Base-by-base conservation (phyloP, 2,888 invertebrate species). In the Cephalotes varians region DNA sequence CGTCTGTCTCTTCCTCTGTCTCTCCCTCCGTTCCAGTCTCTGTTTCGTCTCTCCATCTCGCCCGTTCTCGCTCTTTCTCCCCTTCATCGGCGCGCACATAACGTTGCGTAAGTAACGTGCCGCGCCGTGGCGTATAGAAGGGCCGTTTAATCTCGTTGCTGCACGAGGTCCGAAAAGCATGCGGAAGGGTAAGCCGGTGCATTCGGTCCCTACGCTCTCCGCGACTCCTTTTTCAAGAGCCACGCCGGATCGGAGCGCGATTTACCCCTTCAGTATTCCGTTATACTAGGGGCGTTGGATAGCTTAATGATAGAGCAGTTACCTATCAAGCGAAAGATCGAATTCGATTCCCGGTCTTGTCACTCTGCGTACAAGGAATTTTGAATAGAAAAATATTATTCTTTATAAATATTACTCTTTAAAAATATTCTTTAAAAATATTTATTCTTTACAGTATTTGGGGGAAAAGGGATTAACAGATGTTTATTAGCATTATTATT, bases 41-140 rank as follows among this genome's bases (percentile, higher is more conserved):
- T 62, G 34, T 40, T 25, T 65, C 76, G 49, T 25, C 7, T 65
- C 67, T 21, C 47, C 31, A n/a, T 69, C 60, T 15, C 34, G 44
- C 31, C 34, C 60, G 34, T 51, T 64, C 49, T 69, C 65, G 34
- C 34, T 69, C 34, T 25, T 82, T 76, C 77, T 82, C 58, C 82
- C 58, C 37, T 67, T 76, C 56, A 56, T 76, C 77, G 60, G 37
- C 51, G 79, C 64, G 82, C 71, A 69, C 77, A 71, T 82, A 82
- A 89, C 80, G 81, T 89, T 89, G 90, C 88, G 73, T 86, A 89
- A 88, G 89, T 86, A 83, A 82, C 83, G 89, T 81, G 69, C 40
- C 82, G 86, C 83, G 69, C 34, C 81, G 71, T 82, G 69, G 54
- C 65, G 28, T 34, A 58, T 82, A 83, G 83, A 88, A 88, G 87